Percentiles rank a stretch among this genome's conserved stretches.
Conservation (phyloP, 1,140 invertebrate genomes). For the Drosophila subobscura region DNA sequence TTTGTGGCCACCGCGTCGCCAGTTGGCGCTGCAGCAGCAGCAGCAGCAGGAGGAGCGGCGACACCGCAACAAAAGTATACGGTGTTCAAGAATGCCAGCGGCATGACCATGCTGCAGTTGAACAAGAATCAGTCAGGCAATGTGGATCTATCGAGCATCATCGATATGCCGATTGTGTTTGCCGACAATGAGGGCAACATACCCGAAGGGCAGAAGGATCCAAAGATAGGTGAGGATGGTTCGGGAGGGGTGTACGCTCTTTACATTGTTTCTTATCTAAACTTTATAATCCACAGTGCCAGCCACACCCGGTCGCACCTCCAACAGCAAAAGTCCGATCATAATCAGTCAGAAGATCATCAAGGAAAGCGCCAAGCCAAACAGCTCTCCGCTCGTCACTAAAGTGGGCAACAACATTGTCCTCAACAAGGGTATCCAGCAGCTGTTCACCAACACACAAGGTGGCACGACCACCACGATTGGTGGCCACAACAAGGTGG, state of each 20-base stretch:
- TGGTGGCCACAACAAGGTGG: constrained; percentile 56
- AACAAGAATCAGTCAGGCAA: constrained; percentile 44
- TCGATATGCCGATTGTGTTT: constrained; percentile 88
- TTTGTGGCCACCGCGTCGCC: constrained; percentile 44
- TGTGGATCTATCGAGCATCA: constrained; percentile 86
- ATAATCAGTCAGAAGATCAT: constrained; percentile 80
- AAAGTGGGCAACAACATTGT: constrained; percentile 58
- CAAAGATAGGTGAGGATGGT: constrained; percentile 32
- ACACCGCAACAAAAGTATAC: constrained; percentile 76
- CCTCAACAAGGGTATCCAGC: constrained; percentile 70
- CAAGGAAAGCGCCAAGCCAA: constrained; percentile 58
- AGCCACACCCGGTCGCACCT: constrained; percentile 8
- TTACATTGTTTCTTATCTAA: no score
- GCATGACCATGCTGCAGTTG: constrained; percentile 62
- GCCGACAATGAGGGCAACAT: constrained; percentile 86
- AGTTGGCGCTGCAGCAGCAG: no score
- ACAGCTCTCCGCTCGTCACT: constrained; percentile 12
- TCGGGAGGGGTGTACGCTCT: no score
- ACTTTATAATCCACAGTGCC: no score
- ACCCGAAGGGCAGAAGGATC: constrained; percentile 43
- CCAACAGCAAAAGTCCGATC: constrained; percentile 42
- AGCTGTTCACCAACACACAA: constrained; percentile 42
- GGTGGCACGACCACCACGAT: constrained; percentile 22
- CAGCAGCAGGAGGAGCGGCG: constrained; percentile 1
- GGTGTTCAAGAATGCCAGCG: constrained; percentile 84